Percentiles rank a stretch among this genome's conserved stretches.
phyloP scores from a whole-genome alignment of 1,140 invertebrate genomes.

The Drosophila gunungcola region DNA sequence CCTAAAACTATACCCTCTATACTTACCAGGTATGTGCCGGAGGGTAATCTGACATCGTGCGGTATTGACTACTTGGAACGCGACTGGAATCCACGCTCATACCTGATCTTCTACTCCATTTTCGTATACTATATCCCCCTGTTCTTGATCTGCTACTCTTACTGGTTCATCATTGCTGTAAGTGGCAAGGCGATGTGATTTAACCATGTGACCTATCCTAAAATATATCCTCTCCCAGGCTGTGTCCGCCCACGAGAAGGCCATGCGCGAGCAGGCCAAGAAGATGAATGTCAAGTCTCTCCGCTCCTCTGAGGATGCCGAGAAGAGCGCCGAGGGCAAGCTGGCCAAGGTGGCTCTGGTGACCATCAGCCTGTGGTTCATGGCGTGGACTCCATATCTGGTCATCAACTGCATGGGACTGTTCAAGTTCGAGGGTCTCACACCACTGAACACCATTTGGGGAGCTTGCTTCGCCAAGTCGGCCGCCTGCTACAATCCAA shows the following conservation, averaged over 20 bases:
- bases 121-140: conserved; percentile 91
- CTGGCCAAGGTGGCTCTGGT: conserved; percentile 92
- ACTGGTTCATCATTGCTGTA: conserved; percentile 91
- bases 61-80: conserved; percentile 92
- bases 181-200: conserved; percentile 20
- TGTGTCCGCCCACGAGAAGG: conserved; percentile 91
- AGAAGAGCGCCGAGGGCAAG: conserved; percentile 90
- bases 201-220: background rate
- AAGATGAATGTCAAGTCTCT: conserved; percentile 94
- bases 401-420: conserved; percentile 92
- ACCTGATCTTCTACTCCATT: conserved; percentile 89
- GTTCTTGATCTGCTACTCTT: conserved; percentile 90
- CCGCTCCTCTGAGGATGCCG: conserved; percentile 88
- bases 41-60: conserved; percentile 94
- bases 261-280: conserved; percentile 93
- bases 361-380: conserved; percentile 93
- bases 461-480: conserved; percentile 92
- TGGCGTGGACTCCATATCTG: conserved; percentile 94
- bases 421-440: conserved; percentile 88
- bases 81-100: conserved; percentile 88
- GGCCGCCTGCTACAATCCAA: conserved; percentile 92
- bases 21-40: conserved; percentile 90
- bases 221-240: conserved; percentile 84
- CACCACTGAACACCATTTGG: conserved; percentile 91
- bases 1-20: background rate